These are phyloP conservation scores for Polietes domitor DNA, from an alignment of 2,888 invertebrate species.

Conservation along the genomic window DNA sequence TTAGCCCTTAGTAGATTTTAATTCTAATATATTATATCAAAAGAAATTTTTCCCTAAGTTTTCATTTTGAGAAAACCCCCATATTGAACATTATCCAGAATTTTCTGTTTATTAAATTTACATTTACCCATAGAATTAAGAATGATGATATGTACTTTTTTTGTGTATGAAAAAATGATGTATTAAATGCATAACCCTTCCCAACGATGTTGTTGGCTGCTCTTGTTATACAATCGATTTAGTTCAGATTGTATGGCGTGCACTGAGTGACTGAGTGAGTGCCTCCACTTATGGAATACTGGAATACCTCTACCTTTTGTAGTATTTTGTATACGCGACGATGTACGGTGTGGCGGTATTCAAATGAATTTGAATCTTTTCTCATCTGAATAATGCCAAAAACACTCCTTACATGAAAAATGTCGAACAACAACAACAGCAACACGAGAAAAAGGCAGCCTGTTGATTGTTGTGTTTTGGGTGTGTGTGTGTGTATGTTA, in stretches of 20 bases:
- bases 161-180: too few relatives aligned
- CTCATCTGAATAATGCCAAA: slow-evolving; percentile 31
- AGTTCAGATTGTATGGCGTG: slow-evolving; percentile 5
- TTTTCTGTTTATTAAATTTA: too few relatives aligned
- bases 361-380: slow-evolving; percentile 18
- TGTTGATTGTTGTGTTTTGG: slow-evolving; percentile 33
- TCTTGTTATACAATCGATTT: slow-evolving; percentile 33
- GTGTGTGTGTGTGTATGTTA: not conserved
- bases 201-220: not conserved
- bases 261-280: not conserved
- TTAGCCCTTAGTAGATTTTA: too few relatives aligned
- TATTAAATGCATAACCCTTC: too few relatives aligned
- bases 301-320: slow-evolving; percentile 20
- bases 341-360: not conserved
- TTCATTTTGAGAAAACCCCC: too few relatives aligned
- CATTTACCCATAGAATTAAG: too few relatives aligned
- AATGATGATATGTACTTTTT: too few relatives aligned
- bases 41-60: too few relatives aligned
- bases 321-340: not conserved
- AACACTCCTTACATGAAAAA: slow-evolving; percentile 45
- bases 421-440: not conserved
- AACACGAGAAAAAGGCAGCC: not conserved
- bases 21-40: too few relatives aligned
- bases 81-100: too few relatives aligned
- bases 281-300: slow-evolving; percentile 24